Evolutionary conservation across 2,888 invertebrate genomes (phyloP).

Genomic region (Xylota sylvarum): DNA sequence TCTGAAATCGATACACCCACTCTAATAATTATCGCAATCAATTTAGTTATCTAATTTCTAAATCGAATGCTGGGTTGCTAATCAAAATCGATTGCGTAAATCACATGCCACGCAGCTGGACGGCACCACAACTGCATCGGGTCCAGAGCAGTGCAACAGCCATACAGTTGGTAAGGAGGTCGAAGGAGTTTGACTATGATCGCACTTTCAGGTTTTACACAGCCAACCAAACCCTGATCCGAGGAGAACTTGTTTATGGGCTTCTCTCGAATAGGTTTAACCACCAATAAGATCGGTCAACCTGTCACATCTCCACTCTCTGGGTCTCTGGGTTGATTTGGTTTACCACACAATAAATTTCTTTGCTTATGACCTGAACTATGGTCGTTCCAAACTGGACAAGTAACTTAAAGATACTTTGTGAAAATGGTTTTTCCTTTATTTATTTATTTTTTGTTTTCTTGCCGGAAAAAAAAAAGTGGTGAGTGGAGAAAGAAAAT

Average conservation of each 20-base stretch:
- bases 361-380: conserved; percentile 22
- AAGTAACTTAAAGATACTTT: background rate
- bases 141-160: background rate
- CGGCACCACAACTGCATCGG: background rate
- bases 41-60: conserved; percentile 20
- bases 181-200: conserved; percentile 40
- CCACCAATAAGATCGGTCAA: conserved; percentile 13
- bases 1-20: background rate
- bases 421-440: conserved; percentile 41
- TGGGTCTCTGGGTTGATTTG: conserved; percentile 16
- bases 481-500: conserved; percentile 16
- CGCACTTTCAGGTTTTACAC: conserved; percentile 44
- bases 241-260: conserved; percentile 33
- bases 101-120: conserved; percentile 26
- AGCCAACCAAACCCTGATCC: background rate
- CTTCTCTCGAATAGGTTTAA: background rate
- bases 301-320: conserved; percentile 4
- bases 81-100: conserved; percentile 49
- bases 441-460: background rate
- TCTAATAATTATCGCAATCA: background rate
- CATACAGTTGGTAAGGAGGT: conserved; percentile 32
- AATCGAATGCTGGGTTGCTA: conserved; percentile 16
- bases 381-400: background rate
- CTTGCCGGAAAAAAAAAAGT: no score
- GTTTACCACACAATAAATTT: background rate